Evolutionary conservation across 2,888 invertebrate species (phyloP).

Genomic region (Hesperia comma): DNA sequence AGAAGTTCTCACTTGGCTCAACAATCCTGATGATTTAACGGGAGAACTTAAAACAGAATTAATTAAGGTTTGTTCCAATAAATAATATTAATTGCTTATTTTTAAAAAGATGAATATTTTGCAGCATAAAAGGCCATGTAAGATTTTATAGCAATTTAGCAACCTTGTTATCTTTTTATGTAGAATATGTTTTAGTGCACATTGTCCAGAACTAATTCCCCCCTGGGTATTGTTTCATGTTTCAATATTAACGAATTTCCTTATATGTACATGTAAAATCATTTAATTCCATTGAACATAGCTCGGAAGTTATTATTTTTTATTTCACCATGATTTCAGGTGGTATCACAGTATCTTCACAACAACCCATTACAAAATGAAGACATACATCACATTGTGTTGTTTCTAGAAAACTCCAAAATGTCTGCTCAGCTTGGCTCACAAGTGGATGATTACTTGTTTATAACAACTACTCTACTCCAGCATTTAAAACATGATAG

Average conservation of each 20-base stretch:
- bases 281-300: not conserved
- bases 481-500: slow-evolving; percentile 54
- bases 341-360: slow-evolving; percentile 66
- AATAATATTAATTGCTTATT: not conserved
- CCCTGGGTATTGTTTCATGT: too few relatives aligned
- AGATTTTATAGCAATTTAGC: too few relatives aligned
- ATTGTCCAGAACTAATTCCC: too few relatives aligned
- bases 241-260: too few relatives aligned
- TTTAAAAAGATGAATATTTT: too few relatives aligned
- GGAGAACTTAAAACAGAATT: slow-evolving; percentile 66
- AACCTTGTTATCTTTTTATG: too few relatives aligned
- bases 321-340: slow-evolving; percentile 55
- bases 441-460: slow-evolving; percentile 63
- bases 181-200: too few relatives aligned
- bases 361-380: slow-evolving; percentile 56
- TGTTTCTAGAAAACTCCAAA: slow-evolving; percentile 68
- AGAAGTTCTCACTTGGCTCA: slow-evolving; percentile 64
- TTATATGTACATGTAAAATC: too few relatives aligned
- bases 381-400: slow-evolving; percentile 57
- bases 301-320: not conserved
- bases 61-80: slow-evolving; percentile 60
- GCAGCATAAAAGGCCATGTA: too few relatives aligned
- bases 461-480: slow-evolving; percentile 60
- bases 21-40: slow-evolving; percentile 62
- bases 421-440: slow-evolving; percentile 57